These are phyloP conservation scores for Hypsibius dujardini DNA, from an alignment of 1,140 invertebrate genomes.

Conservation along the genomic window DNA sequence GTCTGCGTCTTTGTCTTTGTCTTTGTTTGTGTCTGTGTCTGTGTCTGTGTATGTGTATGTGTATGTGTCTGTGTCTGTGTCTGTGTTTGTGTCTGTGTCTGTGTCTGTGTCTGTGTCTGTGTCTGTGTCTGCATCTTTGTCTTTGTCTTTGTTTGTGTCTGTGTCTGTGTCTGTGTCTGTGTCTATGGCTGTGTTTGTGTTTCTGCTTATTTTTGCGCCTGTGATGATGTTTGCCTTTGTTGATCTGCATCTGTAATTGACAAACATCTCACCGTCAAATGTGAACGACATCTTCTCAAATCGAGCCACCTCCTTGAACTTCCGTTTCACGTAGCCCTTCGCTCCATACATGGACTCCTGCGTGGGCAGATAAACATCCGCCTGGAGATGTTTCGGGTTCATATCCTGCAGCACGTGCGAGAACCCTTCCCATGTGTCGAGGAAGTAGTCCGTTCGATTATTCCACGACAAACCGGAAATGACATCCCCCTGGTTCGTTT, in stretches of 20 bases:
- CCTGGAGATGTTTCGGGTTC: background rate
- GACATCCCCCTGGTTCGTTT: background rate
- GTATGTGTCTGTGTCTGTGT: too few relatives aligned
- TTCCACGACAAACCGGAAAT: background rate
- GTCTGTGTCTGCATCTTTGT: too few relatives aligned
- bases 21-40: too few relatives aligned
- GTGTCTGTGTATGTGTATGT: too few relatives aligned
- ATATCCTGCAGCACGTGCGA: background rate
- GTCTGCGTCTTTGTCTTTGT: too few relatives aligned
- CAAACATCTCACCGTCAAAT: background rate
- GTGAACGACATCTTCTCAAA: background rate
- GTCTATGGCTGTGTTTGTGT: too few relatives aligned
- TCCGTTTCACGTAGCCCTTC: conserved; percentile 8
- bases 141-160: too few relatives aligned
- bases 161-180: too few relatives aligned
- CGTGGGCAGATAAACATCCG: background rate
- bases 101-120: too few relatives aligned
- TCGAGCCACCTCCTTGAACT: conserved; percentile 6
- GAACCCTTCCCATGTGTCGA: conserved; percentile 9
- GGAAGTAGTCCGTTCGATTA: background rate
- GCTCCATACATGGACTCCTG: background rate
- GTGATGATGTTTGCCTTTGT: background rate
- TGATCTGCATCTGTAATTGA: background rate
- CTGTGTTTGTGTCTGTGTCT: too few relatives aligned
- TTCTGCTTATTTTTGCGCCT: too few relatives aligned